Evolutionary conservation across 2,888 invertebrate genomes (phyloP), one percentile per base, ranked within the genome.

Genomic region (Gymnoscelis rufifasciata): DNA sequence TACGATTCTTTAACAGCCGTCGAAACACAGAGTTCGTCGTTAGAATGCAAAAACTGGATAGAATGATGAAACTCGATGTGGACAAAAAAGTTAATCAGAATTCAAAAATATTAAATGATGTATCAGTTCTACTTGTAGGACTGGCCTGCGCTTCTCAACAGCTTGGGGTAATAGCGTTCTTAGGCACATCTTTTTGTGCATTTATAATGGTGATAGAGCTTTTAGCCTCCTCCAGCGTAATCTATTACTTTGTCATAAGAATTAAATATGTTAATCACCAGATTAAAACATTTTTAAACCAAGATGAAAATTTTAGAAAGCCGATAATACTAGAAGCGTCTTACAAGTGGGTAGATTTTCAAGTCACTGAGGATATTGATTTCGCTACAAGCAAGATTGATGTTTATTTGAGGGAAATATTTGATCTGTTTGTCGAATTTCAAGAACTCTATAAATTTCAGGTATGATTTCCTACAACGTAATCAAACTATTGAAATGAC

Each of bases 11-110:
- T 2, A 74, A 76, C 47, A 62, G 65, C 1, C 55, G 66, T 1
- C 49, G 46, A 1, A 81, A 78, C 50, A 63, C 68, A 0, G 56
- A 64, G 2, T 76, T 80, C 38, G 66, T 63, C n/a, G 55, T 78
- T 0, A 64, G 66, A 56, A 57, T 80, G 42, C 80, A 83, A 57
- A 60, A 71, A 51, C 64, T 81, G 2, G 79, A 83, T 38, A 66
- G 74, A 11, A 44, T 67, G 1, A 70, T 83, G 71, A 68, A 66
- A 15, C 54, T 79, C 12, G 59, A 74, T 10, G 59, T 62, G 3
- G 71, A 63, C 29, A 62, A 62, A 43, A 40, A 13, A 6, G 51
- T 77, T 1, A 66, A 71, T 37, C 8, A 24, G 1, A 43, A 66
- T 1, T 36, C 69, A 29, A 59, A 57, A 38, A 51, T 47, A 13